These are phyloP conservation scores for Leontopithecus rosalia DNA, from an alignment of 2,797 vertebrate genomes.

Conservation along the genomic window DNA sequence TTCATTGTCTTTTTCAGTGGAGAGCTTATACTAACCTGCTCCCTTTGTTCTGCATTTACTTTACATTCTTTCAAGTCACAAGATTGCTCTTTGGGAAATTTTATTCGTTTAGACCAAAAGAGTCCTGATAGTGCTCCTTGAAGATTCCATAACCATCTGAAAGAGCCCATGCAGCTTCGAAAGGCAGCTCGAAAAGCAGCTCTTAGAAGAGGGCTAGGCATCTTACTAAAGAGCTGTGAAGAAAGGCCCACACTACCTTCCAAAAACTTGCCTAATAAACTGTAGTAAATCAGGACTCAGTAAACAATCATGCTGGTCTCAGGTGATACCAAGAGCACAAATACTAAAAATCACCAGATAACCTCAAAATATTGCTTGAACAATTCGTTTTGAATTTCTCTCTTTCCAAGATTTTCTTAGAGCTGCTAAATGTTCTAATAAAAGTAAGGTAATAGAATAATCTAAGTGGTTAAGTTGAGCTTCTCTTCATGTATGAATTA, in stretches of 20 bases:
- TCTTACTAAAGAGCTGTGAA: background rate
- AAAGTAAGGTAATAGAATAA: background rate
- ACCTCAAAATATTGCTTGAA: background rate
- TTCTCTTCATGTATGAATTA: background rate
- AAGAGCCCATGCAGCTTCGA: background rate
- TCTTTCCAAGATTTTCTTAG: background rate
- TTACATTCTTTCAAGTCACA: conserved; percentile 3
- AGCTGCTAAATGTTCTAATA: background rate
- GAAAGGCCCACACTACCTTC: background rate
- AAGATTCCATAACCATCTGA: background rate
- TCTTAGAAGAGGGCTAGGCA: background rate
- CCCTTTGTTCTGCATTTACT: background rate
- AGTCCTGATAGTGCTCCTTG: background rate
- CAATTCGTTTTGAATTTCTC: background rate
- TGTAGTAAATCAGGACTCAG: background rate
- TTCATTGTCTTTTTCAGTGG: background rate
- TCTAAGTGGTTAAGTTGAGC: background rate
- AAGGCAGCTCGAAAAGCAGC: background rate
- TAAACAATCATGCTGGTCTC: background rate
- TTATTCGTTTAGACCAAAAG: background rate
- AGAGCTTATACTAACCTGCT: background rate
- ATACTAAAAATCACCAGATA: background rate
- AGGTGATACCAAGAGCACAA: background rate
- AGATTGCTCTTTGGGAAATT: background rate
- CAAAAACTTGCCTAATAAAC: background rate